A percentile compares a stretch with the other conserved stretches of the same genome.
phyloP scores from a whole-genome alignment of 2,113 vertebrate species.

The Asarcornis scutulata region DNA sequence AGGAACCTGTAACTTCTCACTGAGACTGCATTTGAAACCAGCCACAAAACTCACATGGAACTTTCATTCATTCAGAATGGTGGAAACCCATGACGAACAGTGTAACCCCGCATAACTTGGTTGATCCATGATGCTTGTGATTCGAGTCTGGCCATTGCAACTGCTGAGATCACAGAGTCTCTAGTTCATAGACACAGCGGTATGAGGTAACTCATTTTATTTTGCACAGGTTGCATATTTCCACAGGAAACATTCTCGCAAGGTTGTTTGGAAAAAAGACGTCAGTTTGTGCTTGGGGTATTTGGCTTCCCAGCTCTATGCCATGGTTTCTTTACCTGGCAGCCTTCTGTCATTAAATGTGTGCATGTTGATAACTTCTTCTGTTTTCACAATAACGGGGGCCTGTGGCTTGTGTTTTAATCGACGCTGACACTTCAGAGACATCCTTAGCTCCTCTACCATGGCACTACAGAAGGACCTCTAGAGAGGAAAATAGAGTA shows the following conservation, averaged over 20 bases:
- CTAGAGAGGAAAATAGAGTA: conserved; percentile 76
- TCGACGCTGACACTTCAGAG: conserved; percentile 96
- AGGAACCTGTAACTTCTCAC: conserved; percentile 79
- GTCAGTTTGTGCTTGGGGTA: conserved; percentile 89
- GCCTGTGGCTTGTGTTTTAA: conserved; percentile 98
- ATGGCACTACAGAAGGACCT: conserved; percentile 98
- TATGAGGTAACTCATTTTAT: conserved; percentile 97
- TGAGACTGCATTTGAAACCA: conserved; percentile 80
- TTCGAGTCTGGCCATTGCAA: conserved; percentile 81
- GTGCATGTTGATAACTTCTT: conserved; percentile 99
- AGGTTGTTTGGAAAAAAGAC: conserved; percentile 86
- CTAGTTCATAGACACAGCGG: conserved; percentile 89
- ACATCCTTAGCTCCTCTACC: conserved; percentile 96
- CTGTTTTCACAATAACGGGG: conserved; percentile 95
- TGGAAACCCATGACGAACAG: conserved; percentile 80
- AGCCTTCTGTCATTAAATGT: conserved; percentile 99
- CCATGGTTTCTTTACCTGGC: conserved; percentile 99
- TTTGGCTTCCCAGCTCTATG: conserved; percentile 85
- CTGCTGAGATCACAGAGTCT: conserved; percentile 83
- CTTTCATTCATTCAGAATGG: conserved; percentile 80
- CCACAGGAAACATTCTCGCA: conserved; percentile 99
- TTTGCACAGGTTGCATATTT: conserved; percentile 97
- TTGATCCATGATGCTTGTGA: conserved; percentile 81
- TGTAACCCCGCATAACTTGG: conserved; percentile 78
- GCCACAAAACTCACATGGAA: conserved; percentile 81